phyloP scores from a whole-genome alignment of 1,140 invertebrate genomes.

The Cydia fagiglandana region DNA sequence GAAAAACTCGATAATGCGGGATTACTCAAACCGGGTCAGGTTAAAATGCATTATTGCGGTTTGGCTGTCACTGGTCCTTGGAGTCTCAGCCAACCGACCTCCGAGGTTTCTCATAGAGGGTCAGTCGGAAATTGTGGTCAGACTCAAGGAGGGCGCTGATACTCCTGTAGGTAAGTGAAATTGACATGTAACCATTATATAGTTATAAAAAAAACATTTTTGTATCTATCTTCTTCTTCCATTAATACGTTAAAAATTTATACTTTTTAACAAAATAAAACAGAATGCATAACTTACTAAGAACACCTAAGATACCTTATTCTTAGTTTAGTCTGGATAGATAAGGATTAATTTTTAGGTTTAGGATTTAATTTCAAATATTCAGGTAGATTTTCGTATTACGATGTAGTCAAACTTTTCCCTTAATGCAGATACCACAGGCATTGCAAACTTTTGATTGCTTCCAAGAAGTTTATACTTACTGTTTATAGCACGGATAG shows the following conservation, averaged over 20 bases:
- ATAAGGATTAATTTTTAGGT: too few relatives aligned
- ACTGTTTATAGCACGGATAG: constrained; percentile 45
- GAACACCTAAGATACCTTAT: too few relatives aligned
- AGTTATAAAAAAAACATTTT: too few relatives aligned
- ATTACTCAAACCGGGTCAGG: constrained; percentile 52
- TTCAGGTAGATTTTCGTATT: too few relatives aligned
- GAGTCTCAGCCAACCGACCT: constrained; percentile 83
- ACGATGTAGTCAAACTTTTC: background rate
- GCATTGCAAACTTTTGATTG: constrained; percentile 24
- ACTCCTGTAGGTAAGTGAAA: constrained; percentile 88
- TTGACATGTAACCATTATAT: too few relatives aligned
- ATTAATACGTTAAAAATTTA: too few relatives aligned
- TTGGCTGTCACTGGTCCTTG: constrained; percentile 41
- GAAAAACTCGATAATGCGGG: constrained; percentile 51
- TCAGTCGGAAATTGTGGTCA: constrained; percentile 92
- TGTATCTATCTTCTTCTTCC: too few relatives aligned
- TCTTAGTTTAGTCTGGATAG: too few relatives aligned
- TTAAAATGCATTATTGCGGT: constrained; percentile 53
- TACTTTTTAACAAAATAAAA: too few relatives aligned
- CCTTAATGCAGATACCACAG: background rate
- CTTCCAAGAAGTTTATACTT: constrained; percentile 35
- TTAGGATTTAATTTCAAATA: too few relatives aligned
- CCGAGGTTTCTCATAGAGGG: constrained; percentile 91
- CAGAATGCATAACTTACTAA: too few relatives aligned
- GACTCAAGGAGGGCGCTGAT: constrained; percentile 91